Percentiles rank a stretch among this genome's conserved stretches.
Conservation (phyloP, 2,888 invertebrate species). For the Melieria omissa region DNA sequence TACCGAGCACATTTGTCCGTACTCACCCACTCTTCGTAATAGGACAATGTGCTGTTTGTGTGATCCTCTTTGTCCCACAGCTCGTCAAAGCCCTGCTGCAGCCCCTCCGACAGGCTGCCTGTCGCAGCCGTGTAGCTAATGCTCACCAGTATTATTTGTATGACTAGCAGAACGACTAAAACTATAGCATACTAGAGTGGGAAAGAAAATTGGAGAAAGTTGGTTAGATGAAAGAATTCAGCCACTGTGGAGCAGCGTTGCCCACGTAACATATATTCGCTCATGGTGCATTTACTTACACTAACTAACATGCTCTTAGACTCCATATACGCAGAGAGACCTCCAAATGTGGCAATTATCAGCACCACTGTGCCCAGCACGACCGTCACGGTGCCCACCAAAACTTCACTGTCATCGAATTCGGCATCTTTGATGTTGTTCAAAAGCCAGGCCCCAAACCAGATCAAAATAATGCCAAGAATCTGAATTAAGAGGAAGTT, state of each 20-base stretch:
- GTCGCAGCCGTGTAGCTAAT: conserved; percentile 52
- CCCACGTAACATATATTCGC: background rate
- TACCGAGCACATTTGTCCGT: background rate
- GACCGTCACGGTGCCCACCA: conserved; percentile 52
- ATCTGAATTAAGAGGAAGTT: conserved; percentile 45
- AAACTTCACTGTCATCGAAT: conserved; percentile 53
- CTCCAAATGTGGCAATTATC: conserved; percentile 51
- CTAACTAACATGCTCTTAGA: conserved; percentile 53
- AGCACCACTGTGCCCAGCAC: conserved; percentile 54
- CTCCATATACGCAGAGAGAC: conserved; percentile 48
- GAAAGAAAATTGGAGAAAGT: background rate
- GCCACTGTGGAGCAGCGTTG: background rate
- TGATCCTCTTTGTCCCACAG: conserved; percentile 51
- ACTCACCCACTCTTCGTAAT: conserved; percentile 58
- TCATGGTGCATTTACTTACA: conserved; percentile 45
- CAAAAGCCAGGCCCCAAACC: conserved; percentile 58
- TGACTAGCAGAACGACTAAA: conserved; percentile 52
- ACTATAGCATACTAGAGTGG: conserved; percentile 55
- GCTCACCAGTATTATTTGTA: conserved; percentile 58
- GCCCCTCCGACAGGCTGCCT: conserved; percentile 47
- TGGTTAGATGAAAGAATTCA: background rate
- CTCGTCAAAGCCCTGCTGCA: conserved; percentile 58
- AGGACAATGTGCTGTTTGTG: conserved; percentile 47
- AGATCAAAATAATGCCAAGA: conserved; percentile 53
- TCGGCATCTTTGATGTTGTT: conserved; percentile 47